These are phyloP conservation scores for Luperina nickerlii DNA, from an alignment of 2,888 invertebrate species.

Conservation along the genomic window DNA sequence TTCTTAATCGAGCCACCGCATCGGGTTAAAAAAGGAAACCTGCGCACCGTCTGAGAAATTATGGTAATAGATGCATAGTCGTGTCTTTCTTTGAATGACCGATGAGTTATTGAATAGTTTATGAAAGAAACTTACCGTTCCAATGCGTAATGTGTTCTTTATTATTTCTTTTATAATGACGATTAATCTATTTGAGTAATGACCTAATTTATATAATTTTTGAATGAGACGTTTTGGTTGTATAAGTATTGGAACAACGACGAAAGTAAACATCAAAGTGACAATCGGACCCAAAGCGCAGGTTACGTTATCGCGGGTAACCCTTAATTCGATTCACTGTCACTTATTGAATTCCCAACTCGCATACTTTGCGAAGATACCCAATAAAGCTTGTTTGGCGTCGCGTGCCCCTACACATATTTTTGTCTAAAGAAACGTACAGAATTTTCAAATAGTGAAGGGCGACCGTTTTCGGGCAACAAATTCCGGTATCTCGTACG, in stretches of 20 bases:
- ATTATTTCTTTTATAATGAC: slow-evolving; percentile 11
- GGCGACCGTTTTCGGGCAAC: slow-evolving; percentile 78
- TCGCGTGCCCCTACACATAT: slow-evolving; percentile 82
- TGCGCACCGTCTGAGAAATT: slow-evolving; percentile 71
- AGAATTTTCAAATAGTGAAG: slow-evolving; percentile 86
- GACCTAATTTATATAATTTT: slow-evolving; percentile 5
- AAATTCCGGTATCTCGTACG: slow-evolving; percentile 82
- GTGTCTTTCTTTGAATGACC: slow-evolving; percentile 66
- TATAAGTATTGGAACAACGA: slow-evolving; percentile 39
- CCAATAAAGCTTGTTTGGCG: slow-evolving; percentile 88
- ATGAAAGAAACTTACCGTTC: slow-evolving; percentile 63
- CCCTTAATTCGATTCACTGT: slow-evolving; percentile 85
- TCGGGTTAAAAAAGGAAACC: slow-evolving; percentile 80
- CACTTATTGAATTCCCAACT: slow-evolving; percentile 88
- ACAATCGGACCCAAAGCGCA: slow-evolving; percentile 78
- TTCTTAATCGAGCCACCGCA: slow-evolving; percentile 87
- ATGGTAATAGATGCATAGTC: slow-evolving; percentile 71
- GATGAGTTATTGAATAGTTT: slow-evolving; percentile 67
- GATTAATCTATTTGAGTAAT: slow-evolving; percentile 2
- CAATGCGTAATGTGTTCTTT: slow-evolving; percentile 12
- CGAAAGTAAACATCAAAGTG: slow-evolving; percentile 72
- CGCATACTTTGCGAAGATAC: slow-evolving; percentile 86
- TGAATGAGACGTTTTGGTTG: neutral
- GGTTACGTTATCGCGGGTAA: slow-evolving; percentile 75
- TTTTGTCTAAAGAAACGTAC: slow-evolving; percentile 83